Evolutionary conservation across 2,797 vertebrate genomes (phyloP), one percentile per base, ranked within the genome.

Genomic region (Perodicticus potto): DNA sequence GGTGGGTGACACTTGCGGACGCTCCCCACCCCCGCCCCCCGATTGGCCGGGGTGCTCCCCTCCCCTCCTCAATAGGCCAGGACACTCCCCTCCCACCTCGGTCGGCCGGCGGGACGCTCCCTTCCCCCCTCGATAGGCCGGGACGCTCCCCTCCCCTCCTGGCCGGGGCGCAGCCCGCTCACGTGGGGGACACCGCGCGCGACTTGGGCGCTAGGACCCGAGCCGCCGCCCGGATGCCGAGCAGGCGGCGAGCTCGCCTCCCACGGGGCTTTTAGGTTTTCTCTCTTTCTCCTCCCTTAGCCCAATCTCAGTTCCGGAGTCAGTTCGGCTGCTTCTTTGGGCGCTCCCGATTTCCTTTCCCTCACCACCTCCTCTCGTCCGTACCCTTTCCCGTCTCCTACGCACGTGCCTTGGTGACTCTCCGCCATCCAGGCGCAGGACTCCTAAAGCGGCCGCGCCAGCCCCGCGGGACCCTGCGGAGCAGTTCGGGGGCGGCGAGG

Each of bases 201-300:
- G 6, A 3, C 32, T 13, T 34, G 19, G 4, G 63, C 6, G 16
- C 86, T 14, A 2, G 1, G 8, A 17, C 22, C 12, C 0, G 8
- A 20, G n/a, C 3, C 3, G 2, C n/a, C 2, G 16, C 45, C 5
- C 25, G 4, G 1, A 5, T 13, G 16, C 34, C 0, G 2, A 5
- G 5, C 2, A 7, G 7, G 0, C 2, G 27, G 53, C 34, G 0
- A 0, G 14, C 32, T 67, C 65, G n/a, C 22, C 12, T 6, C 29
- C 2, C 0, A n/a, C 17, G 3, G 6, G 34, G 22, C 8, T 37
- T 67, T 55, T 20, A 63, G 45, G 7, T 63, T 37, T 73, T 73
- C 43, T 25, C 0, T 17, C 10, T 13, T 43, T 29, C 53, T 29
- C 89, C 53, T 40, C 16, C 14, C 7, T 25, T 67, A 6, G 16